These are phyloP conservation scores for Brachyistius frenatus DNA, from an alignment of 2,113 vertebrate genomes.

Conservation along the genomic window DNA sequence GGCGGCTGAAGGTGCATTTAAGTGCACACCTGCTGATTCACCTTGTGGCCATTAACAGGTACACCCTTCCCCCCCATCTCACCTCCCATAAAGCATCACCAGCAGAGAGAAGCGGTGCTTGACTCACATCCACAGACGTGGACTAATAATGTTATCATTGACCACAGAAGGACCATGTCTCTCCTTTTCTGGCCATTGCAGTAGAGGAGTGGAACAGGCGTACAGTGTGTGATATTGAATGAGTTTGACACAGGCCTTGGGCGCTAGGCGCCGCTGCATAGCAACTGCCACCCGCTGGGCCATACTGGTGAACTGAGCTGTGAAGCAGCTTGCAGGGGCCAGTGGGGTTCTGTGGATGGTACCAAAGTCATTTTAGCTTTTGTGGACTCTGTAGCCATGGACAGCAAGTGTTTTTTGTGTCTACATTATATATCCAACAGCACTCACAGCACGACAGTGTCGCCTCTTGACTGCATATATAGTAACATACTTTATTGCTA, in stretches of 20 bases:
- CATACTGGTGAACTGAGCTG: conserved; percentile 50
- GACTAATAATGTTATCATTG: conserved; percentile 66
- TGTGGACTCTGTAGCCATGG: conserved; percentile 42
- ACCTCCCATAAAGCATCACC: conserved; percentile 28
- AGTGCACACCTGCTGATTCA: conserved; percentile 62
- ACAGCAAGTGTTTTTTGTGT: conserved; percentile 54
- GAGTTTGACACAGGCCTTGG: conserved; percentile 66
- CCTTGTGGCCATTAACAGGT: conserved; percentile 58
- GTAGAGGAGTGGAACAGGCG: conserved; percentile 32
- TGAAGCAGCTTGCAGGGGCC: conserved; percentile 55
- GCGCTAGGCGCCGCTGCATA: conserved; percentile 55
- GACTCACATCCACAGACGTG: conserved; percentile 44
- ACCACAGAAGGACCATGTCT: conserved; percentile 52
- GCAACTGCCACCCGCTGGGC: conserved; percentile 64
- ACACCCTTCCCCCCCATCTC: neutral
- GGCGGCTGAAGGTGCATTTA: conserved; percentile 44
- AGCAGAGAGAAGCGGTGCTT: conserved; percentile 49
- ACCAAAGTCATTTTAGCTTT: conserved; percentile 63
- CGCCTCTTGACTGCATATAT: conserved; percentile 59
- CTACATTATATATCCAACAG: conserved; percentile 47
- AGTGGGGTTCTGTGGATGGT: conserved; percentile 41
- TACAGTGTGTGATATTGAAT: conserved; percentile 54
- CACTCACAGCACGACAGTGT: conserved; percentile 49
- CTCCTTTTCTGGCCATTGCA: conserved; percentile 34
- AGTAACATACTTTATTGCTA: conserved; percentile 71